Evolutionary conservation across 2,797 vertebrate genomes (phyloP), one percentile per base, ranked within the genome.

Genomic region (Rhynchonycteris naso): DNA sequence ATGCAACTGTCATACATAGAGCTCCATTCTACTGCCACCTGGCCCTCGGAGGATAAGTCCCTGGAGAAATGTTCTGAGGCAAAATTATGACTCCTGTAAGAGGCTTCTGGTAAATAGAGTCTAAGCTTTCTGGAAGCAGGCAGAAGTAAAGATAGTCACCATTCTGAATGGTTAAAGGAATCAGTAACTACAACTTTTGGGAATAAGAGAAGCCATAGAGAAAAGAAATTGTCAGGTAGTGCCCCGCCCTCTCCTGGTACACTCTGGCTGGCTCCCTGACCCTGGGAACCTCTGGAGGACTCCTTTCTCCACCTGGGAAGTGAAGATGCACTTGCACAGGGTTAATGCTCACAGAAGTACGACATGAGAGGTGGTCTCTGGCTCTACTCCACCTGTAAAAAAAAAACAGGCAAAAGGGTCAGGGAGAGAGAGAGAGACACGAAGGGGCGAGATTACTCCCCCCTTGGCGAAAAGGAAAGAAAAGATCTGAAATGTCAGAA

Each of bases 91-190:
- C 22, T 80, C 50, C 22, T 85, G 72, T 54, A 65, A 90, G 61
- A 63, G 28, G 63, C 6, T 89, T 89, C 59, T 35, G 33, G 33
- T 33, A 71, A 63, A 68, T 43, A 61, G 0, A 85, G 30, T 52
- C 75, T 84, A 88, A 80, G 56, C 30, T 80, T 92, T 96, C 56
- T 59, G 38, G 83, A 91, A 75, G 26, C 8, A 68, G 15, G 54
- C 4, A 30, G 75, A 88, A 71, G 52, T 10, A 56, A 66, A 28
- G 38, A 69, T 0, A 82, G 26, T 61, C 3, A 26, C 22, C 66
- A 50, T 91, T 86, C 68, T 52, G 2, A 69, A 16, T 69, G 16
- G 52, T 83, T 59, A 92, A 83, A 94, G 69, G 63, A 58, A 85
- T 63, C 61, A 52, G 61, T 54, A 95, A 58, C 56, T 71, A 80